Conservation (phyloP, 2,797 vertebrate genomes). For the Gymnopithys bicolor region DNA sequence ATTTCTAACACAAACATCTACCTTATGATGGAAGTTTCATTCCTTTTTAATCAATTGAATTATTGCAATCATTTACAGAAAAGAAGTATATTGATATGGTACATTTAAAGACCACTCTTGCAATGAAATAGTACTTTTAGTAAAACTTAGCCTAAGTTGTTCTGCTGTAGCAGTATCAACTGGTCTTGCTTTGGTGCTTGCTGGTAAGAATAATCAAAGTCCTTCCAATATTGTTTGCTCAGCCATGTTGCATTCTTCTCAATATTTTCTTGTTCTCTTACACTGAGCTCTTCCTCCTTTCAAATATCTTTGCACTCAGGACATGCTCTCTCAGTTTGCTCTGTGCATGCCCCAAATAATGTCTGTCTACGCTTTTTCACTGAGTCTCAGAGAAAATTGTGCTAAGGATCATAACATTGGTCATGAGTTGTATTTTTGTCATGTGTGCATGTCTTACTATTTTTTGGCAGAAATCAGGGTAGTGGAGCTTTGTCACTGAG, state of each 20-base stretch:
- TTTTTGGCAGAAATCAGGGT: not conserved
- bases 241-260: not conserved
- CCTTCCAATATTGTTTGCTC: not conserved
- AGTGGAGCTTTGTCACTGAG: not conserved
- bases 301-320: not conserved
- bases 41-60: not conserved
- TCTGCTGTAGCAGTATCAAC: not conserved
- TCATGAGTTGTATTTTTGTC: not conserved
- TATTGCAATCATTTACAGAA: not conserved
- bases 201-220: not conserved
- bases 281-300: not conserved
- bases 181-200: not conserved
- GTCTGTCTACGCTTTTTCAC: not conserved
- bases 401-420: not conserved
- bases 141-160: not conserved
- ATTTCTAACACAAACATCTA: not conserved
- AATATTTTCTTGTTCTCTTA: not conserved
- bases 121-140: not conserved
- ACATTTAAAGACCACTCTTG: not conserved
- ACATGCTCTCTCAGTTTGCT: not conserved
- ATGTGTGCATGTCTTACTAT: not conserved
- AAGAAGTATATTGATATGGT: not conserved
- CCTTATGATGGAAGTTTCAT: not conserved
- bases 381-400: not conserved
- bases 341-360: not conserved